phyloP scores from a whole-genome alignment of 2,888 invertebrate genomes.

The Drosophila testacea region DNA sequence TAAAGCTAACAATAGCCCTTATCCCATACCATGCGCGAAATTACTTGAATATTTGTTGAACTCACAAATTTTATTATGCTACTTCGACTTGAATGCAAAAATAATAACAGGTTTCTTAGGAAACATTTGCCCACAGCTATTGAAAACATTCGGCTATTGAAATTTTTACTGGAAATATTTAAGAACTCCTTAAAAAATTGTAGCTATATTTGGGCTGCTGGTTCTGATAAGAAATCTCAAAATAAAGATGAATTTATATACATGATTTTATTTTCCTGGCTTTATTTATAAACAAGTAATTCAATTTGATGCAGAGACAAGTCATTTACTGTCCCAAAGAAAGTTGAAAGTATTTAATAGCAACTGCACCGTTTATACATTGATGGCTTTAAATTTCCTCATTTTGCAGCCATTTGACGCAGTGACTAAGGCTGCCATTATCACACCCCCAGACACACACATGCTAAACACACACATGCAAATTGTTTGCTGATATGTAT shows the following conservation, averaged over 20 bases:
- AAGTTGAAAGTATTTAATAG: not conserved
- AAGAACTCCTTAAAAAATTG: not conserved
- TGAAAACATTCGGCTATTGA: constrained; percentile 2
- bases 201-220: not conserved
- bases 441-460: constrained; percentile 31
- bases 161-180: constrained; percentile 1
- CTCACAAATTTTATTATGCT: constrained; percentile 33
- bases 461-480: constrained; percentile 26
- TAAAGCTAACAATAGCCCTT: constrained; percentile 58
- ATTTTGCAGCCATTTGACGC: constrained; percentile 42
- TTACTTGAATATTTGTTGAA: constrained; percentile 37
- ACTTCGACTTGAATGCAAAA: constrained; percentile 16
- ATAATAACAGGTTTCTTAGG: constrained; percentile 19
- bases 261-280: too few species aligned
- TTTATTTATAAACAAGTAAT: too few species aligned
- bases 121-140: constrained; percentile 6
- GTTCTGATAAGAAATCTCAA: not conserved
- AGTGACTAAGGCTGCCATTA: constrained; percentile 55
- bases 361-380: constrained; percentile 2
- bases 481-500: constrained; percentile 27
- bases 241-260: too few species aligned
- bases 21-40: constrained; percentile 21
- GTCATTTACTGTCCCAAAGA: not conserved
- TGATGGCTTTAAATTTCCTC: constrained; percentile 50
- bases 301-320: too few species aligned